phyloP scores from a whole-genome alignment of 2,113 vertebrate genomes.

The Archilochus colubris region DNA sequence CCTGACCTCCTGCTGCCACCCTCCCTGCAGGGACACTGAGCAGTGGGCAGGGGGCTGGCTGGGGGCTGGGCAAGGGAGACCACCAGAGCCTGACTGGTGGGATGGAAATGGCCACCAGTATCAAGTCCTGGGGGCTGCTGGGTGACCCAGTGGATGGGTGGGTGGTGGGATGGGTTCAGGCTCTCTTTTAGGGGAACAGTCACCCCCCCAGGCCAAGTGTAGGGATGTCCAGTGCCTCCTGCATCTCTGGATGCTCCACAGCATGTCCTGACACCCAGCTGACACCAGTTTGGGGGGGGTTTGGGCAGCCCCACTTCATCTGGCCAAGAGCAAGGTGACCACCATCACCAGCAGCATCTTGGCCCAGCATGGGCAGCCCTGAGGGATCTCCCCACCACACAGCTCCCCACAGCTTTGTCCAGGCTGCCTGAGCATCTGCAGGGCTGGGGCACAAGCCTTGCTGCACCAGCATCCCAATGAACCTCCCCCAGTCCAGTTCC shows the following conservation, averaged over 20 bases:
- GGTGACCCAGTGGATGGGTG: background rate
- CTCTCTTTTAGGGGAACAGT: background rate
- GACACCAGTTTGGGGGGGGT: background rate
- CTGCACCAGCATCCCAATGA: background rate
- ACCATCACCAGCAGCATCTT: no score
- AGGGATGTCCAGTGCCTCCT: background rate
- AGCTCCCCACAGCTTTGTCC: background rate
- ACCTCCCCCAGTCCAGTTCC: no score
- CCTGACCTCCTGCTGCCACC: background rate
- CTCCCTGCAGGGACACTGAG: accelerated
- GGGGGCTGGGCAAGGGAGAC: accelerated
- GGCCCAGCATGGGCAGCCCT: background rate
- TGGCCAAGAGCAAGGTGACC: accelerated
- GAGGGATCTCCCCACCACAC: background rate
- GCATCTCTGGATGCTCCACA: background rate
- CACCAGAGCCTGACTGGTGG: accelerated
- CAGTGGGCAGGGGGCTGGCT: accelerated
- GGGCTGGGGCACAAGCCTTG: background rate
- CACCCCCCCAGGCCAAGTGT: no score
- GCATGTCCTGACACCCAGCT: background rate
- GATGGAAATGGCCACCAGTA: accelerated
- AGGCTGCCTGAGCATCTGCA: background rate
- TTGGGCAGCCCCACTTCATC: background rate
- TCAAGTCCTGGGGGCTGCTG: background rate
- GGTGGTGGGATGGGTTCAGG: background rate